Evolutionary conservation across 2,113 vertebrate genomes (phyloP).

Genomic region (Emydocephalus ijimae): DNA sequence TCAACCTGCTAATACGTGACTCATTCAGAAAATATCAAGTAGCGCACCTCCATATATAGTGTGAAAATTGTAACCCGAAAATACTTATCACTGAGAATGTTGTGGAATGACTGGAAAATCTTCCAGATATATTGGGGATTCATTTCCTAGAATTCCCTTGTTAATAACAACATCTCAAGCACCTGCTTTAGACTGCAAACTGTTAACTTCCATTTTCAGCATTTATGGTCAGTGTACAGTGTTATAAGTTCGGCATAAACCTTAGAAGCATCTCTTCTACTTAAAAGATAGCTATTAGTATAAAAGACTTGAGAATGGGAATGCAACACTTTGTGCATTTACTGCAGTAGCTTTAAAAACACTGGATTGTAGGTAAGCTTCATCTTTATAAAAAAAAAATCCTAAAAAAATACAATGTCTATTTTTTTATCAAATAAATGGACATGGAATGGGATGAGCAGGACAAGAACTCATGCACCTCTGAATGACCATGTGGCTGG

Average conservation of each 20-base stretch:
- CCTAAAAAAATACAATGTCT: background rate
- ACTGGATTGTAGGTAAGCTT: background rate
- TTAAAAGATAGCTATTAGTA: background rate
- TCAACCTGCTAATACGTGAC: background rate
- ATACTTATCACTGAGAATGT: background rate
- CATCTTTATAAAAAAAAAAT: background rate
- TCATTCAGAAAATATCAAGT: background rate
- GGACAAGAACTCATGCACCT: background rate
- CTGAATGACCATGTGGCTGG: background rate
- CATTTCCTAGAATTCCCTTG: background rate
- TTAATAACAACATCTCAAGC: background rate
- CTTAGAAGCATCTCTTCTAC: background rate
- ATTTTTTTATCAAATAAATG: background rate
- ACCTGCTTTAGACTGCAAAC: background rate
- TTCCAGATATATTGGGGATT: background rate
- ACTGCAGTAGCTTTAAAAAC: background rate
- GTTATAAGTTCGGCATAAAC: background rate
- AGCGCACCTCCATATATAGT: background rate
- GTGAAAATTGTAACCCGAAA: background rate
- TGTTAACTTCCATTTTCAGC: background rate
- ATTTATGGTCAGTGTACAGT: background rate
- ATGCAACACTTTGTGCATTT: background rate
- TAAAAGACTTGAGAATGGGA: background rate
- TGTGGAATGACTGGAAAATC: background rate
- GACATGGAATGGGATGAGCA: background rate